Evolutionary conservation across 2,888 invertebrate species (phyloP), one percentile per base, ranked within the genome.

Genomic region (Metalampra italica): DNA sequence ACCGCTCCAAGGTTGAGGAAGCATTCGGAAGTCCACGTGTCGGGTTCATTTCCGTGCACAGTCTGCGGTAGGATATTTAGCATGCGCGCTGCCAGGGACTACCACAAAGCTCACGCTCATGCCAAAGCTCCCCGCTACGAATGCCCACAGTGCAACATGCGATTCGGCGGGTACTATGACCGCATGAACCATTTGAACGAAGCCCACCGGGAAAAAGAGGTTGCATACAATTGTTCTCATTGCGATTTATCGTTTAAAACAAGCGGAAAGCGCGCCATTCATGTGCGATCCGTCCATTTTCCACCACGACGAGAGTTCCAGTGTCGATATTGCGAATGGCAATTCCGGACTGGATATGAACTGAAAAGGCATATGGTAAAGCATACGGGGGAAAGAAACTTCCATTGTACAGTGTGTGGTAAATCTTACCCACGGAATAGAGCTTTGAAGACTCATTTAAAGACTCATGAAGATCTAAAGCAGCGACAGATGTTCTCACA

Each of bases 381-480:
- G 30, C 91, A 90, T 62, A 72, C 77, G 9, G 82, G 81, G 8
- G 87, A 88, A 4, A 76, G 81, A 7, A 78, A 79, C 9, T 89
- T 88, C 52, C 81, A 89, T 45, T 91, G 91, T 52, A 88, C 91
- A 43, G 69, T 90, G 2, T 92, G 91, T 55, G 86, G 88, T 0
- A 89, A 87, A 48, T 85, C 85, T 57, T 87, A 82, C 46, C 71
- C 74, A 0, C 75, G 83, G 30, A 78, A 68, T 47, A 75, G 67
- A 30, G 79, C 84, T 0, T 55, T 88, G 38, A 68, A 66, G 11
- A 68, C 70, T 0, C 89, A 88, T 64, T 37, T 82, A 37, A 82
- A 82, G 51, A 80, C 72, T 0, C 88, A 88, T 38, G 77, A 80
- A 41, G 78, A 80, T 14, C 50, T 77, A 7, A 69, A 80, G 43